Evolutionary conservation across 2,888 invertebrate genomes (phyloP).

Genomic region (Junonia oenone): DNA sequence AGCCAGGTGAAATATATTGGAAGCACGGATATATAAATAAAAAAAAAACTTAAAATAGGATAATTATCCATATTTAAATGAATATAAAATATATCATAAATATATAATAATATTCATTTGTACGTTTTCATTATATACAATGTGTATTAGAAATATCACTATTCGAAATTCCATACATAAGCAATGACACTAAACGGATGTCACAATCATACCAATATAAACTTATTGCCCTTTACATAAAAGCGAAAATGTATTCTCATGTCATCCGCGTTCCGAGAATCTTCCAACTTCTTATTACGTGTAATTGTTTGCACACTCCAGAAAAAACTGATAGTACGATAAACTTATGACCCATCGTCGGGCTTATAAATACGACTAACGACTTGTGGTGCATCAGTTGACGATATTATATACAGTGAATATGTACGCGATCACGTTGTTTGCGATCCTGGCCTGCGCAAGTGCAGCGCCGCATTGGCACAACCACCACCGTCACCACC

Average conservation of each 20-base stretch:
- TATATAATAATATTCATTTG: too few species aligned
- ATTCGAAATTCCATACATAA: background rate
- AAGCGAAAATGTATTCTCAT: background rate
- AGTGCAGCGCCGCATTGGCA: conserved; percentile 14
- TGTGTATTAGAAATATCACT: background rate
- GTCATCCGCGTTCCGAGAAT: background rate
- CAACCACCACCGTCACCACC: conserved; percentile 6
- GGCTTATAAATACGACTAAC: conserved; percentile 37
- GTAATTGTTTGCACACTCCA: conserved; percentile 36
- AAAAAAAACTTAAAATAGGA: too few species aligned
- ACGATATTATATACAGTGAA: background rate
- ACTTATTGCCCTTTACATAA: background rate
- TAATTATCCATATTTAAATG: too few species aligned
- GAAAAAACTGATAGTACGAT: conserved; percentile 46
- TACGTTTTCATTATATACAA: background rate
- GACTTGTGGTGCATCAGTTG: background rate
- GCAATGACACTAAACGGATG: background rate
- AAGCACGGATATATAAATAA: too few species aligned
- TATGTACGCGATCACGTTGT: background rate
- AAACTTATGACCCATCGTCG: conserved; percentile 43
- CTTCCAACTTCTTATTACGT: conserved; percentile 2
- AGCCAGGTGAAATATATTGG: too few species aligned
- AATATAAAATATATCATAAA: too few species aligned
- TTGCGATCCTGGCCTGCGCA: background rate
- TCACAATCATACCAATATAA: background rate